Base-by-base conservation (phyloP, 2,888 invertebrate genomes). In the Standfussiana lucernea region DNA sequence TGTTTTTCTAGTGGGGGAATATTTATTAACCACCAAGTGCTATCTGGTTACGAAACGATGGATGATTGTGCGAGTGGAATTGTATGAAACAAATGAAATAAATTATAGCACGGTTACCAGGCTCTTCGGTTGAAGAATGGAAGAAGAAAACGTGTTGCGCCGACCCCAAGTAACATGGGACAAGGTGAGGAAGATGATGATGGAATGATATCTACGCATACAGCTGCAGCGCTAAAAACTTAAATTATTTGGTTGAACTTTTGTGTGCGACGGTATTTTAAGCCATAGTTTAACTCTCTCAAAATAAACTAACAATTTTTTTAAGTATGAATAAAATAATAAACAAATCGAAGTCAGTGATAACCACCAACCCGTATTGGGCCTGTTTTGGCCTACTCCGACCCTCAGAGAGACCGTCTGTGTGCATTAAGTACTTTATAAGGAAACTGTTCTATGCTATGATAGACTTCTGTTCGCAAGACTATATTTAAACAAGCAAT, bases 1-100 rank as follows among this genome's bases (percentile, higher is more conserved):
- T 68, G 42, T 73, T 70, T 72, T 82, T 82, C 11, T 40, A 75
- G 64, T 70, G 61, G 28, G 10, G 35, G 13, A 37, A 72, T 71
- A 66, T 70, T 70, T 66, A 82, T 53, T 45, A 72, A 67, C 28
- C 15, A 45, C 18, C 47, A 67, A 64, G 56, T 79, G 53, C 45
- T n/a, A 42, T 11, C 10, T 8, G 4, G 15, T 24, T 15, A 37
- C 11, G 8, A 47, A 50, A 50, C 50, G 24, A 50, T 50, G 24
- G 4, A 24, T 10, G 50, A 11, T 24, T 24, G 50, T 24, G 24
- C 10, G 24, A 50, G 24, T n/a, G n/a, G 5, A 24, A 24, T 50
- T 2, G 10, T 24, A 10, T 50, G 50, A 24, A 50, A 50, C 10
- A 24, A 50, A 50, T 24, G 10, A 0, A 24, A 47, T 47, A 47